A percentile compares a stretch with the other conserved stretches of the same genome.
phyloP scores from a whole-genome alignment of 2,113 vertebrate species.

The Lampris incognitus region DNA sequence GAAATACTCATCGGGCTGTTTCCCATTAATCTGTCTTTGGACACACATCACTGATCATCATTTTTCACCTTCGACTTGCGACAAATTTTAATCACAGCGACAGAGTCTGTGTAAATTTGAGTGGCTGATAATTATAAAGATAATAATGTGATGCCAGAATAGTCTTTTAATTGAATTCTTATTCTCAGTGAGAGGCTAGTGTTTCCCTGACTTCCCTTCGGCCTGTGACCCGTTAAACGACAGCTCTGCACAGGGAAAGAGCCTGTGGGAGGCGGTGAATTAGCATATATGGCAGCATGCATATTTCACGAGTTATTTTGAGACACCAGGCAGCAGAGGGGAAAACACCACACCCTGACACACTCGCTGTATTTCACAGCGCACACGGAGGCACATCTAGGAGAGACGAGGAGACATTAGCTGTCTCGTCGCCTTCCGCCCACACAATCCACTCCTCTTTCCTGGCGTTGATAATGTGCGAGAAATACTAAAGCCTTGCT shows the following conservation, averaged over 20 bases:
- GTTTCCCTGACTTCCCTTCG: conserved; percentile 24
- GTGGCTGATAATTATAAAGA: conserved; percentile 51
- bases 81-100: conserved; percentile 27
- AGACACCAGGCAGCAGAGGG: conserved; percentile 38
- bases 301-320: conserved; percentile 56
- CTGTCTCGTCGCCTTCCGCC: conserved; percentile 9
- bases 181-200: conserved; percentile 40
- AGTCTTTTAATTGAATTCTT: conserved; percentile 46
- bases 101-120: conserved; percentile 11
- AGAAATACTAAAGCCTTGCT: neutral
- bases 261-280: conserved; percentile 47
- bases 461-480: neutral
- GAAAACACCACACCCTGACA: conserved; percentile 55
- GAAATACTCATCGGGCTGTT: neutral
- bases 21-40: conserved; percentile 6
- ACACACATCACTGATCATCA: conserved; percentile 1
- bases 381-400: conserved; percentile 37
- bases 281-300: conserved; percentile 46
- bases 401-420: conserved; percentile 37
- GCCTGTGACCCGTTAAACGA: conserved; percentile 53
- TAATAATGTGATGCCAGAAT: conserved; percentile 57
- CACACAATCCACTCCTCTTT: neutral
- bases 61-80: neutral
- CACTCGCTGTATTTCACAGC: conserved; percentile 1
- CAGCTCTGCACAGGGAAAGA: conserved; percentile 54